Evolutionary conservation across 2,797 vertebrate genomes (phyloP).

Genomic region (Halcyon smyrnensis): DNA sequence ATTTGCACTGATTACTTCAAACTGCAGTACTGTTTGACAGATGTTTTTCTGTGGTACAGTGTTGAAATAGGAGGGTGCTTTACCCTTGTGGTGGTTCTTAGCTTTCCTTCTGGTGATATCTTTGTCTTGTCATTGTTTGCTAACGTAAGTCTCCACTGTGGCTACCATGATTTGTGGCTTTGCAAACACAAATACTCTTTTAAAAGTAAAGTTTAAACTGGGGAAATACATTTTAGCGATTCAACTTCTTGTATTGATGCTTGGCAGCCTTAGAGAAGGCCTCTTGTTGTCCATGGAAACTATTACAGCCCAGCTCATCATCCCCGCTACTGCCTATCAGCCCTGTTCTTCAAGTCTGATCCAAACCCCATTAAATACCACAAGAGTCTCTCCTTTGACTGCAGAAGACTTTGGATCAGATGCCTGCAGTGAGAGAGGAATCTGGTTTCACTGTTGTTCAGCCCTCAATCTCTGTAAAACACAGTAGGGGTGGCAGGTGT

Average conservation of each 20-base stretch:
- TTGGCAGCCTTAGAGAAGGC: background rate
- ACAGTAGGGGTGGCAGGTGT: background rate
- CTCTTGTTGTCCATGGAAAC: background rate
- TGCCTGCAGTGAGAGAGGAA: background rate
- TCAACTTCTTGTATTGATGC: background rate
- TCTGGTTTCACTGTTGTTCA: background rate
- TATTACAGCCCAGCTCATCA: background rate
- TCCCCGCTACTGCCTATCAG: background rate
- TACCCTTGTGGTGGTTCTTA: constrained; percentile 6
- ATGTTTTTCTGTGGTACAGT: constrained; percentile 41
- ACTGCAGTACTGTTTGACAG: constrained; percentile 52
- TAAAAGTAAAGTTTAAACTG: background rate
- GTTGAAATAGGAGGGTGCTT: background rate
- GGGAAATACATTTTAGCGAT: background rate
- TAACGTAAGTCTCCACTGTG: background rate
- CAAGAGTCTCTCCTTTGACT: background rate
- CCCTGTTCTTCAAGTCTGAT: background rate
- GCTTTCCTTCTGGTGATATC: background rate
- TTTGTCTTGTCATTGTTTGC: background rate
- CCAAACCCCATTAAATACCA: background rate
- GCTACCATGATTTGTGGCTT: background rate
- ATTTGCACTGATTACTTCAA: constrained; percentile 73
- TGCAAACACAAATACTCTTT: background rate
- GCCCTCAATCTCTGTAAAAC: background rate
- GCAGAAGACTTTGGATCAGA: background rate